Conservation (phyloP, 2,797 vertebrate species). For the Carapus acus region DNA sequence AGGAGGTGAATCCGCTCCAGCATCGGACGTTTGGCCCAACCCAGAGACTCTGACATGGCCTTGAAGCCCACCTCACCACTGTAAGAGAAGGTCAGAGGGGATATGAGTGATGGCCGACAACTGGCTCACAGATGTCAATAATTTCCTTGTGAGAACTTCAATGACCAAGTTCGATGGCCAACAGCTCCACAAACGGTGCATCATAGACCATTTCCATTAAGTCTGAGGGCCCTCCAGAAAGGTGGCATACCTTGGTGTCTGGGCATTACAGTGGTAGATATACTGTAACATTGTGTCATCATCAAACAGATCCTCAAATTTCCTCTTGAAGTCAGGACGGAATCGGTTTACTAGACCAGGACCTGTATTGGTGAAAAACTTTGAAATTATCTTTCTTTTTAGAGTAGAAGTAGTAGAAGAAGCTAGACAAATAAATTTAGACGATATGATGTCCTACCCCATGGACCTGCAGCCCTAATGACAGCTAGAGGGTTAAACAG, state of each 20-base stretch:
- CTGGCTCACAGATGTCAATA: no score
- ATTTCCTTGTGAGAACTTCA: no score
- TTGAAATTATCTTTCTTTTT: no score
- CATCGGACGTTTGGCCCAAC: constrained; percentile 90
- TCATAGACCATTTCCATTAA: no score
- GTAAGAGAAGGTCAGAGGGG: constrained; percentile 6
- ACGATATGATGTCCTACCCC: constrained; percentile 66
- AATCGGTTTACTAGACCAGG: constrained; percentile 85
- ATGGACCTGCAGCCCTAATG: constrained; percentile 82
- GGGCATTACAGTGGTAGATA: constrained; percentile 92
- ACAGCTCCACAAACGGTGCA: no score
- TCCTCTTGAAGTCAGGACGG: constrained; percentile 85
- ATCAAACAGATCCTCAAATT: constrained; percentile 86
- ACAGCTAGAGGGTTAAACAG: constrained; percentile 84
- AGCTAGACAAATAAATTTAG: no score
- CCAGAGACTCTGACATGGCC: constrained; percentile 80
- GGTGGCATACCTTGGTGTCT: constrained; percentile 80
- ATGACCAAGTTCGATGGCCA: no score
- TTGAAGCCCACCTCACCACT: constrained; percentile 90
- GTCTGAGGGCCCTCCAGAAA: no score
- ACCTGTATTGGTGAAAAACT: constrained; percentile 56
- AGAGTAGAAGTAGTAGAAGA: background rate
- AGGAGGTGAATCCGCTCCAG: constrained; percentile 78
- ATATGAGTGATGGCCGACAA: background rate
- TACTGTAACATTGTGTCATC: constrained; percentile 89